Conservation (phyloP, 37 sponge, comb jelly and placozoan species). For the Oscarella lobularis region DNA sequence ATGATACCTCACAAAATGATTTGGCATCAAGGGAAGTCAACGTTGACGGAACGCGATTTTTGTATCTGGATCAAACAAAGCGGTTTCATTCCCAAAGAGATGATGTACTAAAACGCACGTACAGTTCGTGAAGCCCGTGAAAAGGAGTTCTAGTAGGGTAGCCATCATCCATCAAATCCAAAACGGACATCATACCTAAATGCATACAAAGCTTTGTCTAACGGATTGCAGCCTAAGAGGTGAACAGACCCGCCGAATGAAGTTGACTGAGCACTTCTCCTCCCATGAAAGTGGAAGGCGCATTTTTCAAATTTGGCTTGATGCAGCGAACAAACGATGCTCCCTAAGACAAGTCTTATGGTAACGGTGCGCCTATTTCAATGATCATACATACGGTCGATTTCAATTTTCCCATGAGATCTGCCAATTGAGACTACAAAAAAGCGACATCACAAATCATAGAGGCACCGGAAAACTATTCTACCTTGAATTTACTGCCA, state of each 20-base stretch:
- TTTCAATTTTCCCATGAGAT: slow-evolving; percentile 61
- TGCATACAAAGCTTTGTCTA: background rate
- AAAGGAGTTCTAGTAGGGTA: slow-evolving; percentile 82
- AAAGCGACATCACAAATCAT: too few species aligned
- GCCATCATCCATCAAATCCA: slow-evolving; percentile 95
- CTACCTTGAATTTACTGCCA: slow-evolving; percentile 85
- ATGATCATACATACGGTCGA: too few species aligned
- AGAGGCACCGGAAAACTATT: too few species aligned
- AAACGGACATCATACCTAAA: slow-evolving; percentile 83
- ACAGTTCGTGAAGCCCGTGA: slow-evolving; percentile 73
- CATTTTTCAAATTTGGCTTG: slow-evolving; percentile 86
- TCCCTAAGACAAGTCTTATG: slow-evolving; percentile 41
- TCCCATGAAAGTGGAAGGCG: slow-evolving; percentile 46
- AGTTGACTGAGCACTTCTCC: slow-evolving; percentile 77
- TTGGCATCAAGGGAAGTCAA: too few species aligned
- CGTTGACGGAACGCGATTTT: too few species aligned
- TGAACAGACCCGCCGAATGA: slow-evolving; percentile 63
- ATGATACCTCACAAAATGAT: background rate
- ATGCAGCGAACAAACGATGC: slow-evolving; percentile 89
- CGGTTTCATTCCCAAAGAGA: too few species aligned
- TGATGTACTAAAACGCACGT: too few species aligned
- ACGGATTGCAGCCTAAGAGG: background rate
- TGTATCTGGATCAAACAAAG: too few species aligned
- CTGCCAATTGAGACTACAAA: slow-evolving; percentile 55
- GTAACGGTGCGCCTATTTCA: too few species aligned